Evolutionary conservation across 1,140 invertebrate genomes (phyloP).

Genomic region (Lepidurus couesii): DNA sequence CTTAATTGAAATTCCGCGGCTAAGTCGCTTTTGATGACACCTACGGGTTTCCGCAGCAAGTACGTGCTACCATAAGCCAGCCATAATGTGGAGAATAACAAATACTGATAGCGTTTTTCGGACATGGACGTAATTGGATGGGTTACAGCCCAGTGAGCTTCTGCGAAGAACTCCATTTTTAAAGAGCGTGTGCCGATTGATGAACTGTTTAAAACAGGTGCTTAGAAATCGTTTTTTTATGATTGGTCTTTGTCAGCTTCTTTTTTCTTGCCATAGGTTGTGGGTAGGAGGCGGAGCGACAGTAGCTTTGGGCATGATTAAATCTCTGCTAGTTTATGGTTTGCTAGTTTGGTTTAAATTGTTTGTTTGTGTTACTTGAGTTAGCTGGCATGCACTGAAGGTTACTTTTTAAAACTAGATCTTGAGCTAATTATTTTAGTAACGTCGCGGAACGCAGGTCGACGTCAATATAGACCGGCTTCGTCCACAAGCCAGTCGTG

Average conservation of each 20-base stretch:
- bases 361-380: neutral
- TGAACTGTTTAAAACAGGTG: slow-evolving; percentile 24
- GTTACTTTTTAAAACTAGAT: slow-evolving; percentile 28
- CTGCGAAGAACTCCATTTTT: slow-evolving; percentile 26
- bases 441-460: neutral
- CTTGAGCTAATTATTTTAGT: neutral
- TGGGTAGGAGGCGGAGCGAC: neutral
- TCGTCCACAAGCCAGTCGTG: neutral
- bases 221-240: neutral
- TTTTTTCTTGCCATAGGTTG: neutral
- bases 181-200: neutral
- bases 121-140: slow-evolving; percentile 30
- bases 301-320: neutral
- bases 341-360: neutral
- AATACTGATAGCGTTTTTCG: slow-evolving; percentile 39
- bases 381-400: slow-evolving; percentile 33
- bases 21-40: slow-evolving; percentile 48
- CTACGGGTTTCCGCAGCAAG: slow-evolving; percentile 49
- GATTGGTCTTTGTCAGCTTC: slow-evolving; percentile 26
- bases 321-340: neutral
- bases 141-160: slow-evolving; percentile 23
- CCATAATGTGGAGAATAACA: slow-evolving; percentile 47
- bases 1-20: slow-evolving; percentile 43
- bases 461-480: slow-evolving; percentile 9
- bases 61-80: slow-evolving; percentile 49